Evolutionary conservation across 53 echinoderm and acorn worm species (phyloP).

Genomic region (Patiria pectinifera): DNA sequence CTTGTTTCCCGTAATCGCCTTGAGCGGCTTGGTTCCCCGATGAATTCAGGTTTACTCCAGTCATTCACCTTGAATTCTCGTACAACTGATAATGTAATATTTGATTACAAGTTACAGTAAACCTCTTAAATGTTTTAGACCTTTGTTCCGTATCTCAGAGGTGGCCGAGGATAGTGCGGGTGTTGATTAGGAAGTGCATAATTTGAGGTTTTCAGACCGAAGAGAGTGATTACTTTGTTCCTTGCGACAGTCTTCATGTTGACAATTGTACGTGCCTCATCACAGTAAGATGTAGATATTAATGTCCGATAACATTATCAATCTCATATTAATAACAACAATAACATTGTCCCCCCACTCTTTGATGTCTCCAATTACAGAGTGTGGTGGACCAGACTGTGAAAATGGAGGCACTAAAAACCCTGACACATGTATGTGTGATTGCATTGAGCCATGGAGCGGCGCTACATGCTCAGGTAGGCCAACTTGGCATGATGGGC

Average conservation of each 20-base stretch:
- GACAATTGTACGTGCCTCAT: background rate
- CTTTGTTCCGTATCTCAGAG: too few species aligned
- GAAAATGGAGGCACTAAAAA: constrained; percentile 82
- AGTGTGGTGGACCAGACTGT: constrained; percentile 94
- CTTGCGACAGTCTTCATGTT: background rate
- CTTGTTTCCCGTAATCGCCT: background rate
- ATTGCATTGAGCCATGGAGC: constrained; percentile 82
- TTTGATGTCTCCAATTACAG: constrained; percentile 43
- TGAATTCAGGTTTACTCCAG: background rate
- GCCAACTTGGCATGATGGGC: background rate
- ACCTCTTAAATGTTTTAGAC: too few species aligned
- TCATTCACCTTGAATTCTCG: background rate
- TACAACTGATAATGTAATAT: background rate
- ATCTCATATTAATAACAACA: background rate
- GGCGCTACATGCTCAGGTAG: constrained; percentile 85
- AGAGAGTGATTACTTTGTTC: too few species aligned
- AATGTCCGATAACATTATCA: background rate
- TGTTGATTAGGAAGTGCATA: too few species aligned
- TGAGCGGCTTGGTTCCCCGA: background rate
- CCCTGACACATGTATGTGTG: constrained; percentile 80
- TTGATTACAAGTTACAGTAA: too few species aligned
- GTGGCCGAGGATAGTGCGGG: too few species aligned
- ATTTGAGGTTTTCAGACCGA: too few species aligned
- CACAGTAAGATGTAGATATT: background rate
- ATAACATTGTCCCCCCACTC: background rate